Base-by-base conservation (phyloP, 2,888 invertebrate genomes). In the Girardia tigrina region DNA sequence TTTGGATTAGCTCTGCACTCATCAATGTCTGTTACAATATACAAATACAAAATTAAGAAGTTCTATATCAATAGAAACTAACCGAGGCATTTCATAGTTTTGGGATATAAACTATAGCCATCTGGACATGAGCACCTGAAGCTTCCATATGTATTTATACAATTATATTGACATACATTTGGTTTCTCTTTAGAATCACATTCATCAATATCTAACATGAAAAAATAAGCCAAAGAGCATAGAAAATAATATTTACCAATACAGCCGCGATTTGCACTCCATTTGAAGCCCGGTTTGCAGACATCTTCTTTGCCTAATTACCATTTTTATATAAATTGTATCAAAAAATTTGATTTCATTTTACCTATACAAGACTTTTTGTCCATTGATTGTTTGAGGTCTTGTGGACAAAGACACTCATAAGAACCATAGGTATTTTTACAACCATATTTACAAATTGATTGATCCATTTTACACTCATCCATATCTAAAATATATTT, bases 121-220 rank as follows among this genome's bases (percentile, higher is more conserved):
- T 29, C 6, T 8, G 75, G 75, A 75, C 75, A 75, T 6, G 20
- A 14, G 70, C 75, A 75, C 6, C 27, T 12, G 26, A 28, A 75
- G 23, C 74, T 28, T 12, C 75, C 75, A 73, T 72, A 26, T 16
- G 70, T 75, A 28, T 75, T 75, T 14, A 73, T 36, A 26, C 75
- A 75, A 8, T 74, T 16, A 36, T 75, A 74, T 28, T 75, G 75
- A 73, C 75, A 75, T 4, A 72, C 36, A 29, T n/a, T 6, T 2
- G 23, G 26, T 2, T 71, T 71, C 26, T 14, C 26, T 20, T 16
- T n/a, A 12, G 74, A 8, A 27, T 23, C 2, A 23, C 75, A 75
- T 73, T 75, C 75, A 42, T 75, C 72, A 23, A 75, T 73, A 36
- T 75, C 75, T 75, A 29, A 36, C 26, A 8, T n/a, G 6, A 6